A percentile compares a stretch with the other conserved stretches of the same genome.
Conservation (phyloP, 2,797 vertebrate genomes). For the Gadopsis bispinosus region DNA sequence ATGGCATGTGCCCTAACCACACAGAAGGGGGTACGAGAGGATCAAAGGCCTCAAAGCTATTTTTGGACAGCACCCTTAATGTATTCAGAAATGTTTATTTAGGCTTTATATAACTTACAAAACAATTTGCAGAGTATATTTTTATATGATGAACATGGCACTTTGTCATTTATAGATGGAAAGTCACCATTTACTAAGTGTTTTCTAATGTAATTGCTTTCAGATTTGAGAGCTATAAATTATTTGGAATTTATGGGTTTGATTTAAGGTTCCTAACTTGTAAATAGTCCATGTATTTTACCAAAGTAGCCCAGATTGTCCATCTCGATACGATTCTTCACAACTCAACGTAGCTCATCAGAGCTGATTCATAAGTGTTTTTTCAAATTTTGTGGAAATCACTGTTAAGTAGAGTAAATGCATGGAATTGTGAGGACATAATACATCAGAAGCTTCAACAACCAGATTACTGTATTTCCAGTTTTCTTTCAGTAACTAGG, state of each 20-base stretch:
- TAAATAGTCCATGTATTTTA: constrained; percentile 69
- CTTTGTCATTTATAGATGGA: constrained; percentile 86
- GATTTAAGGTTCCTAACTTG: constrained; percentile 65
- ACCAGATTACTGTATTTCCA: constrained; percentile 54
- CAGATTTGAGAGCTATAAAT: constrained; percentile 74
- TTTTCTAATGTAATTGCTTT: constrained; percentile 76
- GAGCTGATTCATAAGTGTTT: constrained; percentile 47
- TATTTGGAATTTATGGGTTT: constrained; percentile 75
- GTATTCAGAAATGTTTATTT: constrained; percentile 84
- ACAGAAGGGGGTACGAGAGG: constrained; percentile 74
- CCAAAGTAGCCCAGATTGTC: constrained; percentile 51
- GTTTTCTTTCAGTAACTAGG: constrained; percentile 45
- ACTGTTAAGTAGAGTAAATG: constrained; percentile 52
- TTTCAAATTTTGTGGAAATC: constrained; percentile 48
- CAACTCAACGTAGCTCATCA: constrained; percentile 45
- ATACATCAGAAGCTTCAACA: constrained; percentile 13
- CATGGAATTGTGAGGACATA: constrained; percentile 36
- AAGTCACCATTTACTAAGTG: constrained; percentile 76
- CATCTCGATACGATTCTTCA: constrained; percentile 53
- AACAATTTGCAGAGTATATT: constrained; percentile 86
- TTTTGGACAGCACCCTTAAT: constrained; percentile 81
- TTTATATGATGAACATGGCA: constrained; percentile 87
- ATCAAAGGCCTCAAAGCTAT: constrained; percentile 80
- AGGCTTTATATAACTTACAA: constrained; percentile 81
- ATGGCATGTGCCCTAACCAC: constrained; percentile 81